Base-by-base conservation (phyloP, 1,140 invertebrate genomes). In the Drosophila saltans region DNA sequence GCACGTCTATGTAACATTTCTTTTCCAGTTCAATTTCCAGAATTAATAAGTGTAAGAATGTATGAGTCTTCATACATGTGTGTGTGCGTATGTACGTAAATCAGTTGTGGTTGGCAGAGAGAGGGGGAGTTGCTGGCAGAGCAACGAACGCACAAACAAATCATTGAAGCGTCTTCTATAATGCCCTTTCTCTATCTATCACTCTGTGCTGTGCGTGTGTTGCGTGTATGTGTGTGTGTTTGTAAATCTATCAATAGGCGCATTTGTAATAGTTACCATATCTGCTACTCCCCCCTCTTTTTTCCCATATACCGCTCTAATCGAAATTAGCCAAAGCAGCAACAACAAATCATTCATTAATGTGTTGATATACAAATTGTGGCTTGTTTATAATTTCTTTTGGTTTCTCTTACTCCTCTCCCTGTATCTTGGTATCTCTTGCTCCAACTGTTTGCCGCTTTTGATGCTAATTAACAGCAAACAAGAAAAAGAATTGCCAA, bases 351-450 rank as follows among this genome's bases (percentile, higher is more conserved):
- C 76, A 80, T 80, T 77, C 81, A 80, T 71, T 80, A 84, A 84
- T 84, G 81, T 84, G 81, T 84, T 84, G 81, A 84, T 84, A 84
- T 75, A 84, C 81, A 84, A 84, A 80, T 84, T 75, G 77, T 68
- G 78, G 56, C 56, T 70, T 75, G 67, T 75, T 70, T 70, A 75
- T 62, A 75, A 75, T 70, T 75, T 70, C 56, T 66, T 63, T 71
- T 26, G 21, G 55, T 56, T 28, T 28, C 16, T 8, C 40, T 39
- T 39, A 0, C 3, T 3, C 4, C 21, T 1, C 33, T 24, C 58
- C 16, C 3, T 10, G 28, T 59, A 2, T 24, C 7, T n/a, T 26
- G 2, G 28, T 16, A 1, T 21, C 48, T 21, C 6, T n/a, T 52
- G 7, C 21, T 56, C 9, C 39, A 36, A 76, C 64, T 78, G 57